Evolutionary conservation across 64 coral and sea anemone genomes (phyloP), one percentile per base, ranked within the genome.

Genomic region (Porites lutea): DNA sequence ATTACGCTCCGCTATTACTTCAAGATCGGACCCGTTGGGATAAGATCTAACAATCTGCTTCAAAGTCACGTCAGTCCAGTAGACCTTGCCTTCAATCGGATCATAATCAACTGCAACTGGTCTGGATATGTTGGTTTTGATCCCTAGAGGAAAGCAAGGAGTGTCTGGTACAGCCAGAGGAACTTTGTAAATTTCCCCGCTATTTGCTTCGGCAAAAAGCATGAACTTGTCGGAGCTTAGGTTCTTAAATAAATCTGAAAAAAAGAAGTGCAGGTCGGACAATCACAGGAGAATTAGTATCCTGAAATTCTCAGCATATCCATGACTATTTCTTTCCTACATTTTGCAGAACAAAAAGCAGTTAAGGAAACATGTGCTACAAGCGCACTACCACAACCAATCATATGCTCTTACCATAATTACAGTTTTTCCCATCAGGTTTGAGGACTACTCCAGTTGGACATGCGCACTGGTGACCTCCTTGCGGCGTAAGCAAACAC

Each of bases 41-140:
- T 70, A 82, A 74, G 78, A 86, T 20, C 86, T 67, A 6, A 61
- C 88, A 7, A 94, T 79, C 65, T 77, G 70, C 27, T 89, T 79
- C 20, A 69, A 77, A 66, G 88, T 51, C 51, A 74, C 67, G 66
- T 94, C 92, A 43, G 92, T 83, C 92, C 92, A 94, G 37, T 94
- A 94, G 52, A 94, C 44, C 65, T 74, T 70, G 20, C 37, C 73
- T n/a, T 76, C 92, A 47, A 89, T 52, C 3, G 92, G 68, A 71
- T 71, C 68, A 71, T 71, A 71, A 37, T 71, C 68, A 12, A 71
- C 23, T 3, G n/a, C n/a, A 51, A 89, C 72, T 79, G 77, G 82
- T 4, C 19, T n/a, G 37, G 45, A 51, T 59, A 52, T 86, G 64
- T 70, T 50, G 62, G 15, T 13, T 14, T 70, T 64, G n/a, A 19